phyloP scores from a whole-genome alignment of 2,888 invertebrate genomes.

The Epiblema foenella region DNA sequence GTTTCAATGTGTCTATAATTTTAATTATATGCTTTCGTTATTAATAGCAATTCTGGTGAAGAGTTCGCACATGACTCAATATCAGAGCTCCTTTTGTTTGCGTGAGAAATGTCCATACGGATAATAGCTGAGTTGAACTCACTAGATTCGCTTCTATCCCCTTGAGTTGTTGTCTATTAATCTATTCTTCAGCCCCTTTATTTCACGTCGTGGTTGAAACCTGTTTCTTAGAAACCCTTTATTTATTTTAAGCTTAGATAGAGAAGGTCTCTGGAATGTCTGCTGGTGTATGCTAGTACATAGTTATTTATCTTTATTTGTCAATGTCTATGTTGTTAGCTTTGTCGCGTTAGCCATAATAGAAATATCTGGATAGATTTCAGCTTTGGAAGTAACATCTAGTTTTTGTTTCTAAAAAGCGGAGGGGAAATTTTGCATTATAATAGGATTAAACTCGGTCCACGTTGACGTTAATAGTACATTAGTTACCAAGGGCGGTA shows the following conservation, averaged over 20 bases:
- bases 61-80: slow-evolving; percentile 43
- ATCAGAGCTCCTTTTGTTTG: slow-evolving; percentile 46
- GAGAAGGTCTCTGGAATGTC: slow-evolving; percentile 55
- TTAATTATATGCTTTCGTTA: slow-evolving; percentile 3
- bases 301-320: slow-evolving; percentile 25
- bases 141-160: slow-evolving; percentile 64
- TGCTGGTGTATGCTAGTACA: slow-evolving; percentile 50
- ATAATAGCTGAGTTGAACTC: slow-evolving; percentile 61
- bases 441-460: slow-evolving; percentile 38
- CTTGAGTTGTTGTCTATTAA: slow-evolving; percentile 48
- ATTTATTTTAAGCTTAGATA: slow-evolving; percentile 47
- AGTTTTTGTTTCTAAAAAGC: slow-evolving; percentile 7
- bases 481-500: no score
- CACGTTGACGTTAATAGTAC: slow-evolving; percentile 32
- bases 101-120: slow-evolving; percentile 70
- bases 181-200: slow-evolving; percentile 56
- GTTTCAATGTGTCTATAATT: not conserved
- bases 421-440: slow-evolving; percentile 38
- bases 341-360: slow-evolving; percentile 12
- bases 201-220: slow-evolving; percentile 65
- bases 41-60: slow-evolving; percentile 19
- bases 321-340: slow-evolving; percentile 23
- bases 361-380: slow-evolving; percentile 19
- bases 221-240: slow-evolving; percentile 68
- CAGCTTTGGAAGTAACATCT: slow-evolving; percentile 17